Evolutionary conservation across 2,113 vertebrate genomes (phyloP).

Genomic region (Regulus satrapa): DNA sequence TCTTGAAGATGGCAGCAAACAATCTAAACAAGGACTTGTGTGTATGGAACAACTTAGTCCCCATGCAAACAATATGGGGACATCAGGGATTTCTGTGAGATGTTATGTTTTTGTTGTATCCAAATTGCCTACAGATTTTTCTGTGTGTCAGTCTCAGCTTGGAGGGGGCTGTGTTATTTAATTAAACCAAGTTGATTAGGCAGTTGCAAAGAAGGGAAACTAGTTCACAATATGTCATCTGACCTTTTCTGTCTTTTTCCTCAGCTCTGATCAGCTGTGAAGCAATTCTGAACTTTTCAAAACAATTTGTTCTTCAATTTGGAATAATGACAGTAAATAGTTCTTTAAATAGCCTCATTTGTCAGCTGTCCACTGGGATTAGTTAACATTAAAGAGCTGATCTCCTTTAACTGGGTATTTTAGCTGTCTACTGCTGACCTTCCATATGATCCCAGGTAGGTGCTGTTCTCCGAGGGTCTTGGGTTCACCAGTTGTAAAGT

Average conservation of each 20-base stretch:
- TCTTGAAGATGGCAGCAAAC: conserved; percentile 57
- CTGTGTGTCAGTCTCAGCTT: background rate
- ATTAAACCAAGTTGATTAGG: conserved; percentile 6
- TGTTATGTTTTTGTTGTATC: background rate
- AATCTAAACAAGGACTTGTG: conserved; percentile 54
- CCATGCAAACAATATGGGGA: conserved; percentile 49
- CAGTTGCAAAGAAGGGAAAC: background rate
- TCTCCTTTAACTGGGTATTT: conserved; percentile 2
- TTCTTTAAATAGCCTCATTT: conserved; percentile 50
- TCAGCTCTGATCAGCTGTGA: conserved; percentile 17
- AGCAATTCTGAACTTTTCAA: conserved; percentile 25
- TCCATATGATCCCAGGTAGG: conserved; percentile 4
- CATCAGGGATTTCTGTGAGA: conserved; percentile 35
- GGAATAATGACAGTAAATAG: conserved; percentile 38
- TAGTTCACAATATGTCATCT: background rate
- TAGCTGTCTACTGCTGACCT: conserved; percentile 1
- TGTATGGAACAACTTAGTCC: conserved; percentile 57
- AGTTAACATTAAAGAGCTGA: conserved; percentile 27
- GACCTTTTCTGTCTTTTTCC: conserved; percentile 24
- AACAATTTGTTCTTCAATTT: conserved; percentile 43
- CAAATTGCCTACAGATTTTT: conserved; percentile 52
- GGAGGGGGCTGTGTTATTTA: background rate
- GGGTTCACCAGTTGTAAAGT: background rate
- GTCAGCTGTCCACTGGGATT: conserved; percentile 25
- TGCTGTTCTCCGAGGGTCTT: background rate